A percentile compares a stretch with the other conserved stretches of the same genome.
These are phyloP conservation scores for Gambusia yucatana DNA, from an alignment of 2,797 vertebrate species.

Conservation along the genomic window DNA sequence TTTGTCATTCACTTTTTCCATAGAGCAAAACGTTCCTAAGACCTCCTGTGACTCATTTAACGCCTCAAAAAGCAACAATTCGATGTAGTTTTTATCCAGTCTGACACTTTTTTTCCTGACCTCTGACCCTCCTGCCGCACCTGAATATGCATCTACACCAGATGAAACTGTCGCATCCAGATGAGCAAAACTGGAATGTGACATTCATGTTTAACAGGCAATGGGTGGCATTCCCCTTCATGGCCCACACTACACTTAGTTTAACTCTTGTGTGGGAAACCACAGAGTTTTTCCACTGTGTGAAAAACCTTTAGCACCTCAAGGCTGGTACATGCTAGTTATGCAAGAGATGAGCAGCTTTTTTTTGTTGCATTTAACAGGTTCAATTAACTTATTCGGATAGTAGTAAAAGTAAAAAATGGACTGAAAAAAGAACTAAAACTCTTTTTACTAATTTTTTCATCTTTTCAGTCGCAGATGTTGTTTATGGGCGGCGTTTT, in stretches of 20 bases:
- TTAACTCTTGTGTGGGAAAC: conserved; percentile 32
- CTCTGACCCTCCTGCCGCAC: background rate
- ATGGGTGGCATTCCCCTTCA: conserved; percentile 23
- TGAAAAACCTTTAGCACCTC: background rate
- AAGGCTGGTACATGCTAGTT: background rate
- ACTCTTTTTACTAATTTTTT: background rate
- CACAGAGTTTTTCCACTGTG: conserved; percentile 46
- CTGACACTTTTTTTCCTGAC: background rate
- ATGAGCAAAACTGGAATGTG: background rate
- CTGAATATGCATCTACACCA: background rate
- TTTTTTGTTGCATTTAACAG: background rate
- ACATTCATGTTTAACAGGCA: conserved; percentile 5
- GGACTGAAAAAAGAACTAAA: background rate
- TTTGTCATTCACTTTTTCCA: conserved; percentile 24
- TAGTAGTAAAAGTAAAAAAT: background rate
- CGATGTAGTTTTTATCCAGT: background rate
- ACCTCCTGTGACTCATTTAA: conserved; percentile 20
- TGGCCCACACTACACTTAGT: conserved; percentile 16
- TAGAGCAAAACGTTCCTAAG: background rate
- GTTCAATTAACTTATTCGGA: background rate
- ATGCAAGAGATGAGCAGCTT: background rate
- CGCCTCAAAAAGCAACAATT: background rate
- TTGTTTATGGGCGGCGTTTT: conserved; percentile 46
- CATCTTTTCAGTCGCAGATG: conserved; percentile 38
- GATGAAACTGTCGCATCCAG: too few species aligned